Base-by-base conservation (phyloP, 2,888 invertebrate species). In the Standfussiana lucernea region DNA sequence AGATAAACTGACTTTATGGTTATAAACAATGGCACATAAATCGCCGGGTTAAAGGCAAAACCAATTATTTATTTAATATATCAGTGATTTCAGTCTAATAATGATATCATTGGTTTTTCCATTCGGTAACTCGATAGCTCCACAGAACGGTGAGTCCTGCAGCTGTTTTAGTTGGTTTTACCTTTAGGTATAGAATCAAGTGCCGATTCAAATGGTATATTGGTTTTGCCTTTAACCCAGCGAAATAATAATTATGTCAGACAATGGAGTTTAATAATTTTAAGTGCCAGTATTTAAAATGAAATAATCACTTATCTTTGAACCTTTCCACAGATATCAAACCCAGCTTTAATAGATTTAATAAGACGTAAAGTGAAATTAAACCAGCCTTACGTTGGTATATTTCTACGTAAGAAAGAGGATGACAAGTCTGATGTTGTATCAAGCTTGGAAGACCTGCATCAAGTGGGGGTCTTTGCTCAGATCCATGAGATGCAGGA, bases 401-500 rank as follows among this genome's bases (percentile, higher is more conserved):
- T 99, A 70, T 99, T 99, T 93, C 96, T 99, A 88, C 99, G 99
- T 91, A 99, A 98, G 92, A 98, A 98, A 90, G 98, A 99, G 91
- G 99, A 98, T 86, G 98, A 98, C 92, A 98, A 99, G 85, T 97
- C 98, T 0, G 99, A 99, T 92, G 97, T 99, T 32, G 98, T 99
- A 0, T 97, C 98, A 21, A 98, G 97, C 73, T 91, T 99, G 42
- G 98, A 98, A 80, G 99, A 99, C 84, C 97, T 99, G 59, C 98
- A 99, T 93, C 96, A 97, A 72, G 97, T 99, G 42, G 99, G 99
- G 15, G 99, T 99, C 4, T 99, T 99, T 95, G 99, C 99, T 15
- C 99, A 99, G 96, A 99, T 99, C 86, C 99, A 99, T 89, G 99
- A 99, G 95, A 97, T 99, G 96, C 99, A 99, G 93, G 99, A 99